Conservation (phyloP, 1,140 invertebrate genomes). For the Drosophila dunni region DNA sequence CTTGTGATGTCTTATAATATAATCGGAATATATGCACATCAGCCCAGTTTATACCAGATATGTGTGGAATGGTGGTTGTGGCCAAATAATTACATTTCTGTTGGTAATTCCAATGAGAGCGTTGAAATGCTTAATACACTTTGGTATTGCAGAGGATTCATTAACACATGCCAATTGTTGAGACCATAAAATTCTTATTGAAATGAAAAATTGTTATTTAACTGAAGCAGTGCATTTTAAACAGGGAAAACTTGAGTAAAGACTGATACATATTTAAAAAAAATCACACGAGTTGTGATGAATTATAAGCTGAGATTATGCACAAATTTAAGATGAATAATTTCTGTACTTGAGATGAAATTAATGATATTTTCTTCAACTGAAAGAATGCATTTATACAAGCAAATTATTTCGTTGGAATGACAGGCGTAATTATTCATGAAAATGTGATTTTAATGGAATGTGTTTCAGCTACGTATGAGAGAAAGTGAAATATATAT, state of each 20-base stretch:
- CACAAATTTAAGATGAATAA: too few species aligned
- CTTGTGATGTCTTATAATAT: constrained; percentile 20
- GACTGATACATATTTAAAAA: too few species aligned
- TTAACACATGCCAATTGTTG: constrained; percentile 27
- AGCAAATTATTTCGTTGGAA: too few species aligned
- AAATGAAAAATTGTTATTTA: constrained; percentile 1
- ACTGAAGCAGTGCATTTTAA: neutral
- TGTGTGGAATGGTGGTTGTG: neutral
- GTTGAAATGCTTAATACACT: constrained; percentile 38
- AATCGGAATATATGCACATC: constrained; percentile 5
- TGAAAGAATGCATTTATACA: too few species aligned
- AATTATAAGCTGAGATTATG: too few species aligned
- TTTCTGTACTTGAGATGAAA: too few species aligned
- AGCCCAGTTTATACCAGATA: neutral
- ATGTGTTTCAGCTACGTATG: too few species aligned
- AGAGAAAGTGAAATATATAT: neutral
- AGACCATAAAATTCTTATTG: constrained; percentile 1
- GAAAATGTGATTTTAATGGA: too few species aligned
- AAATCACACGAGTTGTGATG: too few species aligned
- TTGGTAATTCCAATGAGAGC: constrained; percentile 31
- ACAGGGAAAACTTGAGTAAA: neutral
- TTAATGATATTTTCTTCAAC: too few species aligned
- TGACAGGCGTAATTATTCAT: too few species aligned
- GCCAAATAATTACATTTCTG: constrained; percentile 62
- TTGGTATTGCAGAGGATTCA: constrained; percentile 20